Conservation (phyloP, 1,140 invertebrate species). For the Pygmarrhopalites habei region DNA sequence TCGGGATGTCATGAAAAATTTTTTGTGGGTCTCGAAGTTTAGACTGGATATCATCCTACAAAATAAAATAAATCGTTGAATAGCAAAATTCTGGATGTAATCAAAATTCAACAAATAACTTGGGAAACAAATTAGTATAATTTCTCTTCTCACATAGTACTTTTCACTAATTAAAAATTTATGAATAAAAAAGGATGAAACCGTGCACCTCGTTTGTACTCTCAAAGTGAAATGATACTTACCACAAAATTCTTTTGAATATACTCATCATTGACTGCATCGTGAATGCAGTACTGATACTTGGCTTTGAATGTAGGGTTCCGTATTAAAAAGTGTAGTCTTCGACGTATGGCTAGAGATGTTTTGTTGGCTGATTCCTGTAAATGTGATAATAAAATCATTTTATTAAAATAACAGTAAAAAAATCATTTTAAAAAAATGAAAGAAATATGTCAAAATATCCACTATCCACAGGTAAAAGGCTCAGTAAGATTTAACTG, state of each 20-base stretch:
- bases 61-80: background rate
- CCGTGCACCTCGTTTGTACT: no score
- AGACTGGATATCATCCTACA: background rate
- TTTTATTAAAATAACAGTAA: background rate
- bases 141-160: background rate
- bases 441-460: background rate
- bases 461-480: background rate
- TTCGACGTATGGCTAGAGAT: constrained; percentile 8
- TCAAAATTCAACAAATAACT: background rate
- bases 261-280: constrained; percentile 1
- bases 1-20: constrained; percentile 1
- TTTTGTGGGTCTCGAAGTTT: background rate
- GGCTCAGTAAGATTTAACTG: background rate
- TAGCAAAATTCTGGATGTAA: background rate
- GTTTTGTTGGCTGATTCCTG: constrained; percentile 20
- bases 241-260: background rate
- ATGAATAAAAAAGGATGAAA: no score
- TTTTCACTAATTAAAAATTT: background rate
- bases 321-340: constrained; percentile 20
- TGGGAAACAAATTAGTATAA: background rate
- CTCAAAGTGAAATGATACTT: background rate
- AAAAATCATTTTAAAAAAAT: background rate
- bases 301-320: background rate
- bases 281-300: background rate
- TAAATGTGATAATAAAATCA: background rate